phyloP scores from a whole-genome alignment of 2,113 vertebrate genomes.

The Rissa tridactyla region DNA sequence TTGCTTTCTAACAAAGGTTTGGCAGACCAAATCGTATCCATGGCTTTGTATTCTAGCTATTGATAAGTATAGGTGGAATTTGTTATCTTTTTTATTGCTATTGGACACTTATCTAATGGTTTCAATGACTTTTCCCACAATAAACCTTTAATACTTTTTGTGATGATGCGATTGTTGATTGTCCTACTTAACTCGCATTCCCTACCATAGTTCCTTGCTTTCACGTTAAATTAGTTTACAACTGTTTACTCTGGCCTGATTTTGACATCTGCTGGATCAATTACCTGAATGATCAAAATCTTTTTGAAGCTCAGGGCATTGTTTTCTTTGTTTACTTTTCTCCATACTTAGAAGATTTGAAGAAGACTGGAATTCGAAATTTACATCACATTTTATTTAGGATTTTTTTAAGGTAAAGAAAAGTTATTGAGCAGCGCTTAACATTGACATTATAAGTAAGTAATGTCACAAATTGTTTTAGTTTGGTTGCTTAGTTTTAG shows the following conservation, averaged over 20 bases:
- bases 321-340: not conserved
- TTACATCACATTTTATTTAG: not conserved
- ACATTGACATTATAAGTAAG: conserved; percentile 5
- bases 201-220: not conserved
- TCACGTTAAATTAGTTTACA: conserved; percentile 42
- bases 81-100: conserved; percentile 10
- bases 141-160: conserved; percentile 49
- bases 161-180: not conserved
- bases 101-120: conserved; percentile 33
- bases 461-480: not conserved
- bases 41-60: not conserved
- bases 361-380: not conserved
- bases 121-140: conserved; percentile 60
- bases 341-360: not conserved
- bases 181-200: not conserved
- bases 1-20: not conserved
- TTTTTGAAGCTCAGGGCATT: conserved; percentile 49
- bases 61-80: not conserved
- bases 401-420: conserved; percentile 20
- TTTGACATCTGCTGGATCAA: conserved; percentile 7
- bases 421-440: conserved; percentile 20
- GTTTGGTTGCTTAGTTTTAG: not conserved
- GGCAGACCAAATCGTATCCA: not conserved
- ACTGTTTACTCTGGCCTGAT: conserved; percentile 30
- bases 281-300: not conserved